phyloP scores from a whole-genome alignment of 2,888 invertebrate genomes.

The Uloborus plumipes region DNA sequence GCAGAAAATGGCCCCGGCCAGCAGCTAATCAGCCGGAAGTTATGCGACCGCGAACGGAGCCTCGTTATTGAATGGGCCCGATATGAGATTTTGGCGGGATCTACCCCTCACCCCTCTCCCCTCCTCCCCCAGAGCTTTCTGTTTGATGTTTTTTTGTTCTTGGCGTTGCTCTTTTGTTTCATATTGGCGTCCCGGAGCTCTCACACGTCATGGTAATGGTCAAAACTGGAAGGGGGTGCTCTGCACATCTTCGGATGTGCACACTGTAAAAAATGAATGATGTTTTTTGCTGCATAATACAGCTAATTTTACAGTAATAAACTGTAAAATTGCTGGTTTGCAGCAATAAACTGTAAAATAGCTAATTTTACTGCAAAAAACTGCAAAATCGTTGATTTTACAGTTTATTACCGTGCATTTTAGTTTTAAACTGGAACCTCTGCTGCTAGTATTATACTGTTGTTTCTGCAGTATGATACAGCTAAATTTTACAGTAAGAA shows the following conservation, averaged over 20 bases:
- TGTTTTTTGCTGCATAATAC: too few relatives aligned
- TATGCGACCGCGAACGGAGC: slow-evolving; percentile 28
- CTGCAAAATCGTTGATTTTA: too few relatives aligned
- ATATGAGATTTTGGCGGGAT: slow-evolving; percentile 23
- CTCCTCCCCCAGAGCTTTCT: neutral
- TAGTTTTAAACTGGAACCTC: too few relatives aligned
- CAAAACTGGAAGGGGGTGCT: neutral
- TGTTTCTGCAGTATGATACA: too few relatives aligned
- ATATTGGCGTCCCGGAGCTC: neutral
- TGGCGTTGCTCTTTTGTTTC: slow-evolving; percentile 11
- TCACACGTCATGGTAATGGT: slow-evolving; percentile 49
- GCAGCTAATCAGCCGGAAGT: slow-evolving; percentile 52
- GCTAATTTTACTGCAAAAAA: too few relatives aligned
- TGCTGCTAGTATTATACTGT: too few relatives aligned
- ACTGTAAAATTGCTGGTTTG: too few relatives aligned
- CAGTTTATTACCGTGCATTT: too few relatives aligned
- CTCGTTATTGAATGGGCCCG: slow-evolving; percentile 42
- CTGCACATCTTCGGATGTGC: neutral
- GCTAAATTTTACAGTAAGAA: too few relatives aligned
- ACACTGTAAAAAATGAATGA: too few relatives aligned
- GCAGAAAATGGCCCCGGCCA: neutral
- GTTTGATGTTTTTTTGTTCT: neutral
- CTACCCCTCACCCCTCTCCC: neutral
- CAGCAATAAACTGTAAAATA: too few relatives aligned
- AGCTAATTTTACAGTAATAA: too few relatives aligned